A percentile compares a stretch with the other conserved stretches of the same genome.
Conservation (phyloP, 2,888 invertebrate genomes). For the Hyppa rectilinea region DNA sequence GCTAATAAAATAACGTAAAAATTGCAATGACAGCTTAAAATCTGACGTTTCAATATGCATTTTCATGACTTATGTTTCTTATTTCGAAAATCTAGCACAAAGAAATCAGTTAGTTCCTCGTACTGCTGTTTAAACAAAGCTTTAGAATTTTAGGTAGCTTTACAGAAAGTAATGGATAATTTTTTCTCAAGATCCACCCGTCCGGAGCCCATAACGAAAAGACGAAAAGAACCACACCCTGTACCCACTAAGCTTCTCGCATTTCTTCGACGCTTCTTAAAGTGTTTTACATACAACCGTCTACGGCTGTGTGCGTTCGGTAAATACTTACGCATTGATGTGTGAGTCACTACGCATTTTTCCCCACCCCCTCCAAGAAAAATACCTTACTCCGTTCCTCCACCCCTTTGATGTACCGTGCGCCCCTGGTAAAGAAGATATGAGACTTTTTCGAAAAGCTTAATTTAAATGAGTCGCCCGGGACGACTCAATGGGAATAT, state of each 20-base stretch:
- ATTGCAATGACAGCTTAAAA: no score
- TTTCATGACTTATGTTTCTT: not conserved
- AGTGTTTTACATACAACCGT: slow-evolving; percentile 90
- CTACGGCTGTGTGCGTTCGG: slow-evolving; percentile 83
- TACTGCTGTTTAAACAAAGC: not conserved
- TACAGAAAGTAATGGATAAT: not conserved
- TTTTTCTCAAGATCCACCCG: slow-evolving; percentile 32
- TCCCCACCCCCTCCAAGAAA: slow-evolving; percentile 85
- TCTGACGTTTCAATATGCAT: no score
- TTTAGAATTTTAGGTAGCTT: not conserved
- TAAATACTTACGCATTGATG: slow-evolving; percentile 89
- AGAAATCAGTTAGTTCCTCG: not conserved
- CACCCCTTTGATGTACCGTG: slow-evolving; percentile 87
- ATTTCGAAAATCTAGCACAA: no score
- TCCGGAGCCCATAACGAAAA: slow-evolving; percentile 42
- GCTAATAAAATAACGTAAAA: no score
- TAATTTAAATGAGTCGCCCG: slow-evolving; percentile 89
- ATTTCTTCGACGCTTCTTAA: slow-evolving; percentile 91
- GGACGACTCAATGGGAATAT: slow-evolving; percentile 89
- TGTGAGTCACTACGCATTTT: slow-evolving; percentile 90
- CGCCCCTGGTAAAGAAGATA: slow-evolving; percentile 90
- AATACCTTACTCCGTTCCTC: slow-evolving; percentile 85
- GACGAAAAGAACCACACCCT: slow-evolving; percentile 75
- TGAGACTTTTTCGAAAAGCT: slow-evolving; percentile 91
- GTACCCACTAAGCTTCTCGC: slow-evolving; percentile 88